Evolutionary conservation across 1,140 invertebrate species (phyloP).

Genomic region (Dermatophagoides farinae): DNA sequence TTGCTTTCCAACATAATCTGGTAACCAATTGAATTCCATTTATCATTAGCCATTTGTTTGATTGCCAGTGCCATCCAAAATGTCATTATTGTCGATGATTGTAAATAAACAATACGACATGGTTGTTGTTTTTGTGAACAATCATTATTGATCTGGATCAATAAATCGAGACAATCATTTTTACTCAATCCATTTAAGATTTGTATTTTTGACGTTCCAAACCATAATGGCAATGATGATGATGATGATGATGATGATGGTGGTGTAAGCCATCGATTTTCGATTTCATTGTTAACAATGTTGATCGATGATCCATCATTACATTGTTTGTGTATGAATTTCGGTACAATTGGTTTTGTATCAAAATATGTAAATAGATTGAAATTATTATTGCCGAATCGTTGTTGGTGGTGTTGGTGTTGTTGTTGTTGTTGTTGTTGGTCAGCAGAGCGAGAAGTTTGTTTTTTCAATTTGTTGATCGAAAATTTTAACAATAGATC

Average conservation of each 20-base stretch:
- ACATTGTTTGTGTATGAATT: too few species aligned
- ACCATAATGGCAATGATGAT: too few species aligned
- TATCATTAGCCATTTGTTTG: conserved; percentile 64
- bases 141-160: background rate
- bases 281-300: too few species aligned
- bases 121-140: conserved; percentile 24
- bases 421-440: background rate
- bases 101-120: conserved; percentile 73
- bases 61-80: conserved; percentile 57
- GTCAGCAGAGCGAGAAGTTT: too few species aligned
- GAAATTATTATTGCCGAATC: background rate
- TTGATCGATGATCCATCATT: too few species aligned
- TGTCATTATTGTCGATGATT: conserved; percentile 73
- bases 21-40: conserved; percentile 76
- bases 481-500: too few species aligned
- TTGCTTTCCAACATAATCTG: conserved; percentile 67
- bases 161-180: background rate
- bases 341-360: background rate
- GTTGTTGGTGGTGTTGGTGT: background rate
- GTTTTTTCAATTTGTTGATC: too few species aligned
- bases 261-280: too few species aligned
- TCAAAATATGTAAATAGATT: background rate
- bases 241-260: too few species aligned
- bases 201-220: background rate
- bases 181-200: background rate